Conservation (phyloP, 2,113 vertebrate species). For the Onychorhynchus coronatus region DNA sequence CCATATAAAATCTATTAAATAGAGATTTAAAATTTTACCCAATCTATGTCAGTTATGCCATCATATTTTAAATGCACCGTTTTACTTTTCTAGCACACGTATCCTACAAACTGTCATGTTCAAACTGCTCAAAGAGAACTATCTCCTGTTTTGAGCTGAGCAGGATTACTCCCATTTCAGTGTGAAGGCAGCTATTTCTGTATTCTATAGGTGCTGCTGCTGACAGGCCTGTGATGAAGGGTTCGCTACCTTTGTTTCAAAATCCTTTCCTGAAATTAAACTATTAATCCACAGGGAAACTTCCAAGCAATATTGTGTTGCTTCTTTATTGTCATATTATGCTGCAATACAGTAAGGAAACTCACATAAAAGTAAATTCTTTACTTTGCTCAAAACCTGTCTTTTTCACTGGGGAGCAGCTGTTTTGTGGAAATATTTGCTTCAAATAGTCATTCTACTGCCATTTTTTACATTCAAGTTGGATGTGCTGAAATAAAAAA, state of each 20-base stretch:
- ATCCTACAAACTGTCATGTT: fast-evolving
- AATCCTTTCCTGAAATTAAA: constrained; percentile 12
- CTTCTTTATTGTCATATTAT: background rate
- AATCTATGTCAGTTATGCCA: background rate
- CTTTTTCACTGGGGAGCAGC: background rate
- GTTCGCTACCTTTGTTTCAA: background rate
- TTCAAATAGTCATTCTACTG: background rate
- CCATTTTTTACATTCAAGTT: background rate
- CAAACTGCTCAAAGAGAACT: background rate
- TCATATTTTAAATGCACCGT: background rate
- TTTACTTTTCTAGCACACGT: background rate
- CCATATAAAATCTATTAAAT: background rate
- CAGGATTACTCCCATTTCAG: background rate
- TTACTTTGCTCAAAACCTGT: background rate
- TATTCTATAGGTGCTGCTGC: background rate
- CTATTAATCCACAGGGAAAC: background rate
- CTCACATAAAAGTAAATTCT: background rate
- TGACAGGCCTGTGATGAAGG: background rate
- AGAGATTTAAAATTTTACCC: background rate
- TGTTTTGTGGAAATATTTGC: background rate
- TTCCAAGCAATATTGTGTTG: background rate
- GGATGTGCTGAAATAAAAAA: background rate
- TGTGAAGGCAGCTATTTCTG: background rate
- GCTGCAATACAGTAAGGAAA: background rate
- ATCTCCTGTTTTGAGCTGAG: background rate